Percentiles rank a stretch among this genome's conserved stretches.
Conservation (phyloP, 2,797 vertebrate genomes). For the Botia kubotai region DNA sequence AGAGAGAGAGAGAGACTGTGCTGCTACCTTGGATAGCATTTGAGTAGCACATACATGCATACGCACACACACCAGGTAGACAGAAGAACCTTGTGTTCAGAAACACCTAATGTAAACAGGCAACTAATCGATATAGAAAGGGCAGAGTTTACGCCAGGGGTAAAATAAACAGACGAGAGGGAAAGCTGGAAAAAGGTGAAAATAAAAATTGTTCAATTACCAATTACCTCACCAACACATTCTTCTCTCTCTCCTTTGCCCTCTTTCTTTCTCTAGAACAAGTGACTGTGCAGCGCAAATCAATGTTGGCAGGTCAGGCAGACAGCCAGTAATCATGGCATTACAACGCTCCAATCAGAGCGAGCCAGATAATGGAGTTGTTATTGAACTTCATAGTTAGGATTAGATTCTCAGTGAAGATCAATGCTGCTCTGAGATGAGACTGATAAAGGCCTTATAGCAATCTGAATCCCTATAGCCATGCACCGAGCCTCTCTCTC, state of each 20-base stretch:
- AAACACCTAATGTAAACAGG: constrained; percentile 90
- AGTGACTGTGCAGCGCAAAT: constrained; percentile 98
- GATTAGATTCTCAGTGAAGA: constrained; percentile 98
- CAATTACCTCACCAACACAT: constrained; percentile 93
- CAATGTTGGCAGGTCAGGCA: constrained; percentile 98
- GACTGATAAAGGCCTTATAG: constrained; percentile 99
- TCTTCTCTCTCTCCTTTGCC: constrained; percentile 84
- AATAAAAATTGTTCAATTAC: constrained; percentile 98
- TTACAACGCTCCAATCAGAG: constrained; percentile 98
- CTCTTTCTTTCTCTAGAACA: constrained; percentile 86
- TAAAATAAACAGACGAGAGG: too few relatives aligned
- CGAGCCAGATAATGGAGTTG: constrained; percentile 97
- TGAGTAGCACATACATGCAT: constrained; percentile 64
- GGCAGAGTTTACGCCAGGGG: constrained; percentile 78
- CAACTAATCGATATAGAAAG: constrained; percentile 88
- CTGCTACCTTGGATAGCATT: constrained; percentile 73
- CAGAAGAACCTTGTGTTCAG: constrained; percentile 78
- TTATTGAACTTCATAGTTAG: constrained; percentile 99
- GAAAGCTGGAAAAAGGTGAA: constrained; percentile 76
- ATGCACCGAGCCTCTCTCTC: constrained; percentile 84
- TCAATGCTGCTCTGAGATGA: constrained; percentile 97
- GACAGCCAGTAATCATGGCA: constrained; percentile 98
- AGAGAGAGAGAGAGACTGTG: constrained; percentile 54
- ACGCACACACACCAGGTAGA: constrained; percentile 79
- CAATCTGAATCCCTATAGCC: constrained; percentile 96